Base-by-base conservation (phyloP, 2,888 invertebrate species). In the Nemoura dubitans region DNA sequence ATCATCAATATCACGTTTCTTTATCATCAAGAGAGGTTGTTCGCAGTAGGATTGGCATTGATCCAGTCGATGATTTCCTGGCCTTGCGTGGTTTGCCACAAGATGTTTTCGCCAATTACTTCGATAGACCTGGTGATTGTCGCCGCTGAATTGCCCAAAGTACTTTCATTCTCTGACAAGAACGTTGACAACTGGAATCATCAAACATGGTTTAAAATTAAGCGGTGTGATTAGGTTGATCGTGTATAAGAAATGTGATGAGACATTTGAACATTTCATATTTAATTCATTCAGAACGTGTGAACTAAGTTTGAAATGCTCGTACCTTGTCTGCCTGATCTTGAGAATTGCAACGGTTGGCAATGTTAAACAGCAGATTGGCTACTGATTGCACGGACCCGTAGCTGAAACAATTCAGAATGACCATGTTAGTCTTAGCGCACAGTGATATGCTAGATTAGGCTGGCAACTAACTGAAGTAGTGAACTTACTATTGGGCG, bases 281-380 rank as follows among this genome's bases (percentile, higher is more conserved):
- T 36, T 36, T 10, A 3, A 3, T 36, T 36, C 3, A 36, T n/a
- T n/a, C n/a, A 36, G 36, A 36, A 10, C 36, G 10, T 36, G 36
- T 36, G 10, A 36, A 36, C 36, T 36, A 36, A 36, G 36, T 6
- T 36, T n/a, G n/a, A 36, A 36, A 6, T 27, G 81, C 28, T 2
- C 29, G 7, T 90, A 91, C 91, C 76, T 89, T 86, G 0, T 88
- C 36, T 36, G 90, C 86, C 89, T 91, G 90, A 6, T 86, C 88
- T 86, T 88, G 85, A 6, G 89, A 90, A 0, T 90, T 91, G 25
- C 91, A 86, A 78, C 89, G 88, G 78, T 89, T 89, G 26, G 91
- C 91, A 80, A 91, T 88, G 42, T 88, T 89, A n/a, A 87, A 89
- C 43, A 91, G 88, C 80, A 90, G 88, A 27, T 81, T 81, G 10